Percentiles rank a stretch among this genome's conserved stretches.
phyloP scores from a whole-genome alignment of 2,113 vertebrate species.

The Festucalex cinctus region DNA sequence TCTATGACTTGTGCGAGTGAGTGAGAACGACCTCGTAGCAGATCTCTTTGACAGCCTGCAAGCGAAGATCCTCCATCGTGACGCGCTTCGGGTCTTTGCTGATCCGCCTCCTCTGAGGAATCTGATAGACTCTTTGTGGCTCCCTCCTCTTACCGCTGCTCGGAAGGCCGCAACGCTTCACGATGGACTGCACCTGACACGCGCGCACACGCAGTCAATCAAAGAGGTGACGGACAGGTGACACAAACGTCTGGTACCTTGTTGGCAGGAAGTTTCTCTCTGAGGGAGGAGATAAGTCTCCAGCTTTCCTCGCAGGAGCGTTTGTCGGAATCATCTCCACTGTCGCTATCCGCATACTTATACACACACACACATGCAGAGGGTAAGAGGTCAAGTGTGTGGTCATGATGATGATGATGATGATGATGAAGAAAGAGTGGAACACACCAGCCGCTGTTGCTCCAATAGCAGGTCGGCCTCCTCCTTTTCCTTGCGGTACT shows the following conservation, averaged over 20 bases:
- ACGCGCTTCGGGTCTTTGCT: constrained; percentile 80
- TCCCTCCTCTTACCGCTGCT: constrained; percentile 85
- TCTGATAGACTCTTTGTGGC: constrained; percentile 81
- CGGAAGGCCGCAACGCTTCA: constrained; percentile 83
- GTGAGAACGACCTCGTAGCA: constrained; percentile 75
- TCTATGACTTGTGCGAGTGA: background rate
- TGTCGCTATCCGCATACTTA: constrained; percentile 83
- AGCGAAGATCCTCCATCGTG: constrained; percentile 77
- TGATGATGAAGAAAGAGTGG: background rate
- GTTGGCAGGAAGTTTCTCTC: constrained; percentile 83
- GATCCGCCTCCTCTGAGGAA: constrained; percentile 82
- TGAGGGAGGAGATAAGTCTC: constrained; percentile 83
- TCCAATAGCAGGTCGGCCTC: constrained; percentile 85
- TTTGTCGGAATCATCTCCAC: constrained; percentile 86
- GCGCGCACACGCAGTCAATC: background rate
- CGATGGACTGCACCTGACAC: constrained; percentile 80
- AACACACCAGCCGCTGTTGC: constrained; percentile 82
- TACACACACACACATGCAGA: background rate
- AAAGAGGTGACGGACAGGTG: background rate
- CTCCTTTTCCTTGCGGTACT: constrained; percentile 86
- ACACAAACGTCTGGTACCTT: constrained; percentile 47
- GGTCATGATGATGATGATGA: background rate
- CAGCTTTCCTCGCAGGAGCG: constrained; percentile 88
- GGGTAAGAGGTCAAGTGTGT: background rate
- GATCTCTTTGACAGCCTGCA: constrained; percentile 89